These are phyloP conservation scores for Amblyornis subalaris DNA, from an alignment of 2,113 vertebrate genomes.

Conservation along the genomic window DNA sequence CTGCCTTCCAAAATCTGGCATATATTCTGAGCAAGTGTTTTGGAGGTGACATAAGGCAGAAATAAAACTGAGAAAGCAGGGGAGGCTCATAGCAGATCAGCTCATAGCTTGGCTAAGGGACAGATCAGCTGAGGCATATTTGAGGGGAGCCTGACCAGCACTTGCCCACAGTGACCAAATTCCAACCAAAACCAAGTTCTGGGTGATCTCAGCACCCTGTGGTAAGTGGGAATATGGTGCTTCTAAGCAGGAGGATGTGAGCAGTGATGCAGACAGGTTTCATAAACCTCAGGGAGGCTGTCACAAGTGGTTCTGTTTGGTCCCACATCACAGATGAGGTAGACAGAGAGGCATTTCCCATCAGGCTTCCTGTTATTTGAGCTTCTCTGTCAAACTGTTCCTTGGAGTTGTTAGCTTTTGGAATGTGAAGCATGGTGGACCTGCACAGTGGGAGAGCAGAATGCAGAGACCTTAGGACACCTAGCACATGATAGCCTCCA, in stretches of 20 bases:
- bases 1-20: neutral
- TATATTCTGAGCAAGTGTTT: neutral
- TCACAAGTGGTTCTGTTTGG: neutral
- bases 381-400: neutral
- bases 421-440: neutral
- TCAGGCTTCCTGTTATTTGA: neutral
- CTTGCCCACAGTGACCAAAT: neutral
- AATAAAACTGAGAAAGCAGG: neutral
- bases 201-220: neutral
- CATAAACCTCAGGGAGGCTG: neutral
- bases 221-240: neutral
- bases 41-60: neutral
- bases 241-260: neutral
- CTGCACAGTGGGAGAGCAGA: neutral
- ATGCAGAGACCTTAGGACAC: neutral
- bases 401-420: neutral
- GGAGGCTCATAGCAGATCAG: neutral
- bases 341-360: neutral
- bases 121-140: neutral
- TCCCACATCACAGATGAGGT: neutral
- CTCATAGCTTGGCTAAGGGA: neutral
- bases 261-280: neutral
- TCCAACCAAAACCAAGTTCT: neutral
- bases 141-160: neutral
- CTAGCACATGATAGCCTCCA: neutral